Percentiles rank a stretch among this genome's conserved stretches.
Evolutionary conservation across 2,888 invertebrate genomes (phyloP).

Genomic region (Chrysolina americana): DNA sequence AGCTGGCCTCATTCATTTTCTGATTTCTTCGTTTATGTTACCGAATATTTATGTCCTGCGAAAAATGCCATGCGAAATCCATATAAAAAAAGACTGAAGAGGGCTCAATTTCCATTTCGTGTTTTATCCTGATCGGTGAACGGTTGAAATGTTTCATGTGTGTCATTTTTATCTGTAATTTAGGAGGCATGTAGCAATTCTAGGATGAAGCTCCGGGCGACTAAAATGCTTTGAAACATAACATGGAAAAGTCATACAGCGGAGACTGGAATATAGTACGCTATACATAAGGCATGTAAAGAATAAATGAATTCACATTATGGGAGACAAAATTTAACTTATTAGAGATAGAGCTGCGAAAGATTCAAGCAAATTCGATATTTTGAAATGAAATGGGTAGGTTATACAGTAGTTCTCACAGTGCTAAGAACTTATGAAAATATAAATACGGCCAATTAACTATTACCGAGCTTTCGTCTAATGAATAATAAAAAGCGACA

Average conservation of each 20-base stretch:
- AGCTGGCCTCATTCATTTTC: too few relatives aligned
- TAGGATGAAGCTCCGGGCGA: not conserved
- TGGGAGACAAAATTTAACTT: too few relatives aligned
- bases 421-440: too few relatives aligned
- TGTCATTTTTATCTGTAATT: constrained; percentile 33
- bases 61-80: not conserved
- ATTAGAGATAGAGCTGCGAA: too few relatives aligned
- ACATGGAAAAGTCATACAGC: constrained; percentile 11
- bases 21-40: not conserved
- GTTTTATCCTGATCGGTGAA: constrained; percentile 33
- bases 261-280: not conserved
- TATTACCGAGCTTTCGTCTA: too few relatives aligned
- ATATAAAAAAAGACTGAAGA: constrained; percentile 12
- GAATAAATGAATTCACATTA: not conserved
- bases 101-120: constrained; percentile 32
- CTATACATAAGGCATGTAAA: not conserved
- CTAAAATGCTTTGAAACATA: not conserved
- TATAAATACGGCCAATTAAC: too few relatives aligned
- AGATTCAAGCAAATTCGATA: too few relatives aligned
- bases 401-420: too few relatives aligned
- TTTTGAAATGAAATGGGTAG: too few relatives aligned
- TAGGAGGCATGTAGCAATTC: constrained; percentile 18
- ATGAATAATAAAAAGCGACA: too few relatives aligned
- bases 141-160: constrained; percentile 24
- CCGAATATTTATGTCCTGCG: not conserved